These are phyloP conservation scores for Mastacembelus armatus DNA, from an alignment of 2,797 vertebrate species.

Conservation along the genomic window DNA sequence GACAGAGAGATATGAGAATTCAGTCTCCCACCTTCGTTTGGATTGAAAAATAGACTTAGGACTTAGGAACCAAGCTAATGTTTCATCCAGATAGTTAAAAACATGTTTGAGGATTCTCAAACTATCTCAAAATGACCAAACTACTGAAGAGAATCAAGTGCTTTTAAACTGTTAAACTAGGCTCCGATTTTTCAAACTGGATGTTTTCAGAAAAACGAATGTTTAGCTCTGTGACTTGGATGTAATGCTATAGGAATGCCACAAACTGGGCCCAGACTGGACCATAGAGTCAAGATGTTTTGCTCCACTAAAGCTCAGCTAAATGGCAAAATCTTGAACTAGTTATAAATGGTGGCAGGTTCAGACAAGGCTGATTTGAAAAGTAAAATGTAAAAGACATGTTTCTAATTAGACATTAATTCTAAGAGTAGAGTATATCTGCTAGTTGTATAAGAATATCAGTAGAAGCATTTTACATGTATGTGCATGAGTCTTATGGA, in stretches of 20 bases:
- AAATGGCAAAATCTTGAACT: too few species aligned
- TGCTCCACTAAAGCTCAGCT: too few species aligned
- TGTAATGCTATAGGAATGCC: not conserved
- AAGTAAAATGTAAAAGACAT: not conserved
- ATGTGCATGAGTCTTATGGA: conserved; percentile 13
- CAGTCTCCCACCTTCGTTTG: not conserved
- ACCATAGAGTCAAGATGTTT: not conserved
- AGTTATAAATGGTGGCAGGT: too few species aligned
- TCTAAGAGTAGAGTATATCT: too few species aligned
- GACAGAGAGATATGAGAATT: not conserved
- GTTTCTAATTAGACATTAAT: not conserved
- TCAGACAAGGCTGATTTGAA: not conserved
- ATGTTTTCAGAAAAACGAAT: not conserved
- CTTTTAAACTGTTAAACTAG: too few species aligned
- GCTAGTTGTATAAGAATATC: not conserved
- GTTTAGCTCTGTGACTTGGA: not conserved
- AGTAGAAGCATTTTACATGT: not conserved
- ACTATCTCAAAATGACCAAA: not conserved
- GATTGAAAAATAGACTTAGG: not conserved
- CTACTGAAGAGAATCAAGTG: too few species aligned
- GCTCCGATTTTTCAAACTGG: too few species aligned
- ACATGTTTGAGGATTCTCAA: not conserved
- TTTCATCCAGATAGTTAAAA: not conserved
- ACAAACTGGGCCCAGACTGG: not conserved
- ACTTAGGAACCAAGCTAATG: not conserved